Conservation (phyloP, 2,888 invertebrate species). For the Caenorhabditis drosophilae region DNA sequence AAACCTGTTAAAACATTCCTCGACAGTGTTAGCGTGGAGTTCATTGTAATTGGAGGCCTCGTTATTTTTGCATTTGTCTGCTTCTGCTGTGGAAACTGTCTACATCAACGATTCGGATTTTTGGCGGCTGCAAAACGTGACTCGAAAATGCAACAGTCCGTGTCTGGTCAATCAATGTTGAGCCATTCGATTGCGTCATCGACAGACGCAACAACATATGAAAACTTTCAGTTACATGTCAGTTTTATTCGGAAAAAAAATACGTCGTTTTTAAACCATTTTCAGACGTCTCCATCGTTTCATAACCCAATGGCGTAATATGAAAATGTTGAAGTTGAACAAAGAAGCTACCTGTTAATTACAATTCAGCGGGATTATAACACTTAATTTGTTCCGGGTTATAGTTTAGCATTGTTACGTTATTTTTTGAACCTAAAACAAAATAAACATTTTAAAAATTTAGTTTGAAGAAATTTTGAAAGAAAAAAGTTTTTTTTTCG, state of each 20-base stretch:
- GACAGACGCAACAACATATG: conserved; percentile 38
- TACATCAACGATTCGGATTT: conserved; percentile 10
- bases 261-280: background rate
- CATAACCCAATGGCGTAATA: conserved; percentile 3
- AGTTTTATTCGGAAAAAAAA: too few relatives aligned
- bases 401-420: too few relatives aligned
- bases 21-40: conserved; percentile 13
- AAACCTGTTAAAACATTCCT: conserved; percentile 15
- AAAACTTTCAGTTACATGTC: conserved; percentile 38
- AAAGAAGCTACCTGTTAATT: too few relatives aligned
- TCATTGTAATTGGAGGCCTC: background rate
- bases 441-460: too few relatives aligned
- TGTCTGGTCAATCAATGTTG: conserved; percentile 45
- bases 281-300: conserved; percentile 10
- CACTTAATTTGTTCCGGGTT: too few relatives aligned
- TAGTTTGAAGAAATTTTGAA: too few relatives aligned
- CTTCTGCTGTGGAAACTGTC: conserved; percentile 25
- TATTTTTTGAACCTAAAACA: too few relatives aligned
- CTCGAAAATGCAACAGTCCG: conserved; percentile 44
- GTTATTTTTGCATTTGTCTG: conserved; percentile 3
- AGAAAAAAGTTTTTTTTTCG: too few relatives aligned
- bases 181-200: conserved; percentile 30
- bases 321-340: too few relatives aligned
- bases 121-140: conserved; percentile 25
- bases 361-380: too few relatives aligned